Conservation (phyloP, 2,797 vertebrate genomes). For the Xerus rutilus region DNA sequence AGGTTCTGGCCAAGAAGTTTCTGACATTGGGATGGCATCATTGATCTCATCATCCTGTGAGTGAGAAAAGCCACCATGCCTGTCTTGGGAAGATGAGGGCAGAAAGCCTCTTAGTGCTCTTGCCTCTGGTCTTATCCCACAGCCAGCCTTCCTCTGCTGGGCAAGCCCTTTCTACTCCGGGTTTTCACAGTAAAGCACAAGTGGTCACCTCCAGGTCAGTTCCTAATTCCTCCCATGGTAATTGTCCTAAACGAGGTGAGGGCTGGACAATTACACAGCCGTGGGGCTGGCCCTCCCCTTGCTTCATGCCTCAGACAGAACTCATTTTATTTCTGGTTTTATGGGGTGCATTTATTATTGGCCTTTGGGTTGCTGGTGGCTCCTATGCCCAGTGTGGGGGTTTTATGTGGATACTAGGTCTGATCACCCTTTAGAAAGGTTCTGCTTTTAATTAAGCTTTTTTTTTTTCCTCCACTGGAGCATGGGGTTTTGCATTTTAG, state of each 20-base stretch:
- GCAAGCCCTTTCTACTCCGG: not conserved
- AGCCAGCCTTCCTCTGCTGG: not conserved
- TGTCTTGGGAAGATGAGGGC: not conserved
- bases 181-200: not conserved
- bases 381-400: slow-evolving; percentile 46
- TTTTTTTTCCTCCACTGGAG: slow-evolving; percentile 37
- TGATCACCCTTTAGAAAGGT: slow-evolving; percentile 55
- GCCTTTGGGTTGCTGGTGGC: slow-evolving; percentile 69
- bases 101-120: not conserved
- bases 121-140: not conserved
- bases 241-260: slow-evolving; percentile 70
- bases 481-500: slow-evolving; percentile 49
- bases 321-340: slow-evolving; percentile 81
- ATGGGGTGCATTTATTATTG: slow-evolving; percentile 78
- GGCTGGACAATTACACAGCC: slow-evolving; percentile 60
- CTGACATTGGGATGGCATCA: not conserved
- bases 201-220: slow-evolving; percentile 61
- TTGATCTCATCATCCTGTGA: not conserved
- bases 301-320: slow-evolving; percentile 70
- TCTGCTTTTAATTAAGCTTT: slow-evolving; percentile 77
- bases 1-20: not conserved
- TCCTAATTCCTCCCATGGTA: slow-evolving; percentile 62
- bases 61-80: not conserved
- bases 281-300: not conserved
- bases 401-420: slow-evolving; percentile 65